phyloP scores from a whole-genome alignment of 1,140 invertebrate species.

The Homalodisca vitripennis region DNA sequence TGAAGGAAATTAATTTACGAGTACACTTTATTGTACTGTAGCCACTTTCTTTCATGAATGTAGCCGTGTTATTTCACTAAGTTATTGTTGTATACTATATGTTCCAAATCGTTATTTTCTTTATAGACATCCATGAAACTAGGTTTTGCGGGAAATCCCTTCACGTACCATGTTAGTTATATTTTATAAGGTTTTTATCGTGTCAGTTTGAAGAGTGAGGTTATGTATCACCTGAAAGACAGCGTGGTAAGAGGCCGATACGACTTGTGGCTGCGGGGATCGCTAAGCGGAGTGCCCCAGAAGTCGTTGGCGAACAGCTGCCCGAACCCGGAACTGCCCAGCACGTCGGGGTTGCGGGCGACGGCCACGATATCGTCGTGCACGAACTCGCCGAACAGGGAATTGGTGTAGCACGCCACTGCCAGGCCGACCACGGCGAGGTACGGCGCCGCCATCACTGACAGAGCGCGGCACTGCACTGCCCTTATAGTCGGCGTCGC shows the following conservation, averaged over 20 bases:
- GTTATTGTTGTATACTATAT: too few relatives aligned
- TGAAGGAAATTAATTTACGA: too few relatives aligned
- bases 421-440: slow-evolving; percentile 62
- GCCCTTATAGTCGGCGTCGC: slow-evolving; percentile 18
- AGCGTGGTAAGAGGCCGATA: slow-evolving; percentile 80
- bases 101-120: too few relatives aligned
- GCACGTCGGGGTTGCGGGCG: slow-evolving; percentile 79
- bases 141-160: too few relatives aligned
- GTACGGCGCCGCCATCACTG: slow-evolving; percentile 48
- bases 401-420: slow-evolving; percentile 73
- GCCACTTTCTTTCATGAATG: too few relatives aligned
- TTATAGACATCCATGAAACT: too few relatives aligned
- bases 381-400: slow-evolving; percentile 80
- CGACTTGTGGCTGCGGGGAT: slow-evolving; percentile 79
- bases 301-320: slow-evolving; percentile 82
- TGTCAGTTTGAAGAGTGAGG: too few relatives aligned
- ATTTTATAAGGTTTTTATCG: too few relatives aligned
- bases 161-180: too few relatives aligned
- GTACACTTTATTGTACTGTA: too few relatives aligned
- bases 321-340: slow-evolving; percentile 61
- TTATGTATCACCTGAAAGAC: slow-evolving; percentile 83
- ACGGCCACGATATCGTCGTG: slow-evolving; percentile 91
- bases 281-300: slow-evolving; percentile 88
- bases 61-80: too few relatives aligned
- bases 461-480: not conserved